phyloP scores from a whole-genome alignment of 2,797 vertebrate species.

The Sebastes reedi region DNA sequence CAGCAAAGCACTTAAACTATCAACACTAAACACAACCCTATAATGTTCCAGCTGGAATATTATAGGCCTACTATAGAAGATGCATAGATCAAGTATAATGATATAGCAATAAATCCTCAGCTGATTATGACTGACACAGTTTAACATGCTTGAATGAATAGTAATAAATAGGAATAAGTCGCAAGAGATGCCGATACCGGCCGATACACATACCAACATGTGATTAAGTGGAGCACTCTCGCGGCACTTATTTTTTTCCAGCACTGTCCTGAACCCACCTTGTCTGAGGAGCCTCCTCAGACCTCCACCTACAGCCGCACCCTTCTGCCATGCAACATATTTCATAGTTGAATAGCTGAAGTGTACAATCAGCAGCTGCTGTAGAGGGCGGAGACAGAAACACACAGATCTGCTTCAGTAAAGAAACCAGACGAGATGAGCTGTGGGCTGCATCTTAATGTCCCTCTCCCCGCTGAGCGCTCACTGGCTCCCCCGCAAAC shows the following conservation, averaged over 20 bases:
- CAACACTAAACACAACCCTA: too few relatives aligned
- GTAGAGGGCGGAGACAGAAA: neutral
- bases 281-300: neutral
- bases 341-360: neutral
- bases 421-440: constrained; percentile 2
- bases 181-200: too few relatives aligned
- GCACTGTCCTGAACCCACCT: neutral
- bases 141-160: too few relatives aligned
- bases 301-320: neutral
- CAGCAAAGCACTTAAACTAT: too few relatives aligned
- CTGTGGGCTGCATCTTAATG: neutral
- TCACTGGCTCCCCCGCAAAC: neutral
- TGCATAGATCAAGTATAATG: rapidly evolving
- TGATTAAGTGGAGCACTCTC: too few relatives aligned
- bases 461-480: neutral
- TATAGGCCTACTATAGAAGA: too few relatives aligned
- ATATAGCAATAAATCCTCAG: too few relatives aligned
- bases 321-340: neutral
- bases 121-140: too few relatives aligned
- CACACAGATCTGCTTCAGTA: neutral
- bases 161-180: too few relatives aligned
- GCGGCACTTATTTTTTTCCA: too few relatives aligned
- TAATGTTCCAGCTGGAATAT: too few relatives aligned
- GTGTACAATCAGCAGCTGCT: neutral
- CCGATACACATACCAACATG: too few relatives aligned